Conservation (phyloP, 2,888 invertebrate species). For the Fabriciana adippe region DNA sequence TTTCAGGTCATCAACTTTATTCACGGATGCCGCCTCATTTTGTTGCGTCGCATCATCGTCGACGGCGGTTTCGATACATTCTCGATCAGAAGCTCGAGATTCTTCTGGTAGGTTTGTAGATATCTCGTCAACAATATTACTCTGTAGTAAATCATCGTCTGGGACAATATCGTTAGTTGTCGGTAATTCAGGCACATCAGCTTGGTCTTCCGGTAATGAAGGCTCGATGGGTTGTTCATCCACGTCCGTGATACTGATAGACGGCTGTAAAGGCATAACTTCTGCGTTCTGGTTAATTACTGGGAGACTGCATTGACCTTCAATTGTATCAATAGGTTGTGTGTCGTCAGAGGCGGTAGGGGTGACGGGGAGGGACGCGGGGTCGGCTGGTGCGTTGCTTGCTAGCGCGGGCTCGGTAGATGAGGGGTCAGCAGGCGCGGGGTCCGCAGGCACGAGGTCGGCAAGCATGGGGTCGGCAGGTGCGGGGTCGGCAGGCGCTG, state of each 20-base stretch:
- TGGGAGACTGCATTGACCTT: slow-evolving; percentile 19
- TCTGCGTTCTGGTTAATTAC: slow-evolving; percentile 16
- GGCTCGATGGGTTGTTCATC: not conserved
- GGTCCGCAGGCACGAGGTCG: slow-evolving; percentile 86
- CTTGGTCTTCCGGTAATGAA: not conserved
- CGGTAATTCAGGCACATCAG: not conserved
- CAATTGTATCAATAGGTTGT: slow-evolving; percentile 24
- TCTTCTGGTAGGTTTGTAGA: slow-evolving; percentile 21
- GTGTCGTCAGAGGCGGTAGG: slow-evolving; percentile 40
- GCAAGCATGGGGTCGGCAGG: slow-evolving; percentile 87
- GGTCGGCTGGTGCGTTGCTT: slow-evolving; percentile 49
- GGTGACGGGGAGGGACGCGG: not conserved
- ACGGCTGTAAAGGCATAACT: slow-evolving; percentile 11
- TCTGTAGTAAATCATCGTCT: slow-evolving; percentile 17
- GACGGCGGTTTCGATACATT: slow-evolving; percentile 3
- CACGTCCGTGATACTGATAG: slow-evolving; percentile 5
- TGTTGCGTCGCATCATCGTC: not conserved
- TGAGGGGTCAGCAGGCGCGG: slow-evolving; percentile 87
- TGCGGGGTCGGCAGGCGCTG: slow-evolving; percentile 69
- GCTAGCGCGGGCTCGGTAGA: slow-evolving; percentile 80
- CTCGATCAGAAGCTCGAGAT: not conserved
- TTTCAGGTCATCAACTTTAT: not conserved
- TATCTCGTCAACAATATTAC: slow-evolving; percentile 10
- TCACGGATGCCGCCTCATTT: not conserved
- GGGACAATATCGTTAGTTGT: slow-evolving; percentile 10